A percentile compares a stretch with the other conserved stretches of the same genome.
Evolutionary conservation across 2,113 vertebrate species (phyloP).

Genomic region (Orthonyx spaldingii): DNA sequence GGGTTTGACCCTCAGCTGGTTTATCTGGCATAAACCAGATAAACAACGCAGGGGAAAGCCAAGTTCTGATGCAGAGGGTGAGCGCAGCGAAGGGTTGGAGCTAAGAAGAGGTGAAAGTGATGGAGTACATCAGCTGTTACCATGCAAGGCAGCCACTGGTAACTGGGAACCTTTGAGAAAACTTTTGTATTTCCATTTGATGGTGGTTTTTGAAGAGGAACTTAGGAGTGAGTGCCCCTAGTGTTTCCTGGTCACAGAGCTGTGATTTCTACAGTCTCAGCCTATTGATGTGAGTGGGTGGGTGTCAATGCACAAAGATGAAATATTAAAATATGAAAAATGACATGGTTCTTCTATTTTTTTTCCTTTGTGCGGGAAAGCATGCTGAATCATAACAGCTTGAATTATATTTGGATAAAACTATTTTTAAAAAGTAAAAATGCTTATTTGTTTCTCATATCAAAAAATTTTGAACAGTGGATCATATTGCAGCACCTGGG

Average conservation of each 20-base stretch:
- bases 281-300: neutral
- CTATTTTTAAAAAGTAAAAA: neutral
- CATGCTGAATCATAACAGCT: neutral
- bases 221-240: rapidly evolving
- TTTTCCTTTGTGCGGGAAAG: neutral
- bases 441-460: neutral
- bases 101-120: neutral
- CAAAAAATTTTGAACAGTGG: neutral
- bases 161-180: neutral
- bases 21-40: neutral
- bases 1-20: neutral
- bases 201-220: neutral
- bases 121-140: neutral
- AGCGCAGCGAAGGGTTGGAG: rapidly evolving
- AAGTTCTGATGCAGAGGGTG: neutral
- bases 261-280: neutral
- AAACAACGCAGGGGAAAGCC: neutral
- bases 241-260: neutral
- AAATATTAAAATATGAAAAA: neutral
- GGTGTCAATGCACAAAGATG: neutral
- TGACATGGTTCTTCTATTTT: rapidly evolving
- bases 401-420: neutral
- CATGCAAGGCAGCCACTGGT: rapidly evolving
- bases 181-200: neutral
- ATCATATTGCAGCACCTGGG: neutral